Percentiles rank a stretch among this genome's conserved stretches.
phyloP scores from a whole-genome alignment of 2,888 invertebrate species.

The Cheilosia urbana region DNA sequence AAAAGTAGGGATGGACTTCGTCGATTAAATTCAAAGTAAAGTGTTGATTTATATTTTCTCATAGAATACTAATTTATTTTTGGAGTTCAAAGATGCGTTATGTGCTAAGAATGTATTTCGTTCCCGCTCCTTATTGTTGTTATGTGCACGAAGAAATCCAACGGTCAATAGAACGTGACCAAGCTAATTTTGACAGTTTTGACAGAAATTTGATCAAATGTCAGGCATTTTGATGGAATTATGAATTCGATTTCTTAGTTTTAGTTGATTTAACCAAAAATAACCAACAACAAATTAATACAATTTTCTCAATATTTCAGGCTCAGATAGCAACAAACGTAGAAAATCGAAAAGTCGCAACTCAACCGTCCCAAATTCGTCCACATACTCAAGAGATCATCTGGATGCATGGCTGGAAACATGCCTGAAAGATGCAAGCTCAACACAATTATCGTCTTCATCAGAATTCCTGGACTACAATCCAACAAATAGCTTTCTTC shows the following conservation, averaged over 20 bases:
- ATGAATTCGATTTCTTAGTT: background rate
- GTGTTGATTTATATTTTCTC: too few relatives aligned
- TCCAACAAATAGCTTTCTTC: conserved; percentile 78
- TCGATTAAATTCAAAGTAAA: too few relatives aligned
- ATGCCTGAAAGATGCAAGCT: conserved; percentile 82
- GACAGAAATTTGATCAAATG: too few relatives aligned
- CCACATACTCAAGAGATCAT: conserved; percentile 81
- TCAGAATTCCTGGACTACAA: conserved; percentile 83
- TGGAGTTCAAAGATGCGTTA: too few relatives aligned
- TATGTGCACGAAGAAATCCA: too few relatives aligned
- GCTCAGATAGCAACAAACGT: conserved; percentile 81
- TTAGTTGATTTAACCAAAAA: background rate
- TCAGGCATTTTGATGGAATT: too few relatives aligned
- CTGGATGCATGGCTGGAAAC: conserved; percentile 83
- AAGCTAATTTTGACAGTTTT: too few relatives aligned
- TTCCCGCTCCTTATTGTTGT: too few relatives aligned
- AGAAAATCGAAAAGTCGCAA: conserved; percentile 83
- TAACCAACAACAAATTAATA: background rate
- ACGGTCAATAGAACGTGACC: too few relatives aligned
- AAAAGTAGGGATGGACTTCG: too few relatives aligned
- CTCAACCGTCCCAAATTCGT: conserved; percentile 76
- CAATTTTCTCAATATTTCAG: conserved; percentile 61
- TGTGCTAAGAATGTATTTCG: too few relatives aligned
- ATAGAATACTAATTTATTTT: too few relatives aligned
- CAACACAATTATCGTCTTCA: conserved; percentile 82